Evolutionary conservation across 92 coral and sea anemone species (phyloP).

Genomic region (Anthopleura xanthogrammica): DNA sequence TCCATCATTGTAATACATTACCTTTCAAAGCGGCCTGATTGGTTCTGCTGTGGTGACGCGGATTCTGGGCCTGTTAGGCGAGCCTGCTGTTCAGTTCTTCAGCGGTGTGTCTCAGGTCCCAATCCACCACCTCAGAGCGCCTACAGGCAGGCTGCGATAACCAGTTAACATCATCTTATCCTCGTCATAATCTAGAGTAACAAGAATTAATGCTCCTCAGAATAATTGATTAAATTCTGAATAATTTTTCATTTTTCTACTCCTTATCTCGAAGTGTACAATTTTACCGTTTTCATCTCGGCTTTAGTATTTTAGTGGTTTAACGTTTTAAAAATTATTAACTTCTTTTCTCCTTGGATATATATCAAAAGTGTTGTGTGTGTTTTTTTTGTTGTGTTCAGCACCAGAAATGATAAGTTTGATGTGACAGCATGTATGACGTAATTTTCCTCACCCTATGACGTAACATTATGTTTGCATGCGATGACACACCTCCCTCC

Average conservation of each 20-base stretch:
- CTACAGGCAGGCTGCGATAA: background rate
- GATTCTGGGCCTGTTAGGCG: background rate
- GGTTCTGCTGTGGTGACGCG: background rate
- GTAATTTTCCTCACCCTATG: background rate
- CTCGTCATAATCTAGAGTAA: slow-evolving; percentile 4
- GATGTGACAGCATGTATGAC: background rate
- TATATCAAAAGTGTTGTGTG: background rate
- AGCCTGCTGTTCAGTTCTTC: background rate
- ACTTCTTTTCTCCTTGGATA: background rate
- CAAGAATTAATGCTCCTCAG: slow-evolving; percentile 31
- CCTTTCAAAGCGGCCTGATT: background rate
- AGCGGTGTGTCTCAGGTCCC: background rate
- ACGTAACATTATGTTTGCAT: slow-evolving; percentile 7
- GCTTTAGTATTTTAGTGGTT: background rate
- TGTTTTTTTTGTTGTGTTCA: background rate
- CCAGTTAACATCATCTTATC: background rate
- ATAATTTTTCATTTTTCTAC: background rate
- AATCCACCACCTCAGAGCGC: background rate
- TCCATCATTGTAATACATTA: background rate
- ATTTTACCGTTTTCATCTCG: background rate
- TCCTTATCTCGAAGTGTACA: background rate
- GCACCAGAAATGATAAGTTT: background rate
- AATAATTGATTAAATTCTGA: background rate
- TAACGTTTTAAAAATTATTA: background rate
- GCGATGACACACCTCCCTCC: background rate